Evolutionary conservation across 2,113 vertebrate genomes (phyloP), one percentile per base, ranked within the genome.

Genomic region (Podarcis cretensis): DNA sequence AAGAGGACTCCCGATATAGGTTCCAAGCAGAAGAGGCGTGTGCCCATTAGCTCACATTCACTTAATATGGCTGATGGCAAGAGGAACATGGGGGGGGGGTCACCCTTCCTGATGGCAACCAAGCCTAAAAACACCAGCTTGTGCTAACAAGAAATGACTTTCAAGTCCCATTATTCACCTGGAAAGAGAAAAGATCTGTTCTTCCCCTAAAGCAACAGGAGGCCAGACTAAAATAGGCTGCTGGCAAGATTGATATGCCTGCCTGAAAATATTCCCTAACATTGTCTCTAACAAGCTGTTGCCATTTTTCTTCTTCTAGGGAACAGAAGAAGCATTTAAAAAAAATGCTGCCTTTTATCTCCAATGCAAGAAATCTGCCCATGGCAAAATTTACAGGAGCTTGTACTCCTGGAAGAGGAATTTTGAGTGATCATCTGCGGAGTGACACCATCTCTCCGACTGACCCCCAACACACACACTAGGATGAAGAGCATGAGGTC

Each of bases 71-170:
- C 85, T 69, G 37, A 43, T 81, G 3, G 14, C 2, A 5, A 0
- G 54, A 40, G 3, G 1, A 68, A 81, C 23, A 0, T n/a, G 1
- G 5, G 75, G 43, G 8, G 48, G 48, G 2, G 9, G 12, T 54
- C 18, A 1, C 23, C 37, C n/a, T 21, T 68, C 4, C 37, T 35
- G 30, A 59, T 66, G 23, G 20, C 1, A 81, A 35, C 83, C 82
- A 88, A 81, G 81, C 78, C 90, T 81, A 5, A 25, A 14, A 79
- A 83, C 1, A 8, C 63, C 83, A 73, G 73, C 68, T 91, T 87
- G 88, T 88, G 84, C 85, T 30, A 13, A 54, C 37, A 8, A 66
- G 40, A 73, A 89, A 85, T 90, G 25, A 76, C 86, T 71, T 43
- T 81, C 18, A 66, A 66, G 2, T 1, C 81, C 18, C 32, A 3